Evolutionary conservation across 2,888 invertebrate genomes (phyloP), one percentile per base, ranked within the genome.

Genomic region (Epsilonema sp.): DNA sequence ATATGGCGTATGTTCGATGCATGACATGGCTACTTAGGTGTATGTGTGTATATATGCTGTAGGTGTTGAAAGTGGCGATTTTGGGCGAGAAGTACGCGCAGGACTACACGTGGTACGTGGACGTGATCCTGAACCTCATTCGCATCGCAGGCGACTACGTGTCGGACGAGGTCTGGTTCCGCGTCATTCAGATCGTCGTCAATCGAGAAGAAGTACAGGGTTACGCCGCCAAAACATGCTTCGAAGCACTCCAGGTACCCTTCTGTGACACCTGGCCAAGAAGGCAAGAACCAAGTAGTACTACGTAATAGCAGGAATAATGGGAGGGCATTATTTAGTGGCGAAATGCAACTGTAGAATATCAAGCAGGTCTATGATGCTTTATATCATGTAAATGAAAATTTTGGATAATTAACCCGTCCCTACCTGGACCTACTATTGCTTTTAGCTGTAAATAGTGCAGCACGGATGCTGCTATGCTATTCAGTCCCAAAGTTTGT

Each of bases 141-240:
- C 79, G 94, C 71, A 90, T 99, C 71, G 97, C 97, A 58, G 97
- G 97, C 49, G 97, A 97, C 69, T 97, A 94, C 72, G 97, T 99
- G 24, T 90, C 89, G 49, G 97, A 97, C 69, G 97, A 99, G 73
- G 69, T 70, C 3, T 97, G 97, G 97, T 97, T 94, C 70, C 76
- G 97, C 66, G 94, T 99, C 46, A 94, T 97, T 60, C 90, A 97
- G 73, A 97, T 97, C 64, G 94, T 97, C 31, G 94, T 99, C 55
- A 97, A 99, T 67, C 77, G 94, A 60, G 94, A 97, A 67, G 97
- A 99, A 71, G 94, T 97, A 1, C 97, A 99, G 71, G 94, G 90
- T 21, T 97, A 99, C 72, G 94, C 97, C 51, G 94, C 94, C 44
- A 99, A 97, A 73, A 97, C 94, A 46, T 94, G 94, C 23, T 97